Evolutionary conservation across 2,888 invertebrate species (phyloP), one percentile per base, ranked within the genome.

Genomic region (Colostygia pectinataria): DNA sequence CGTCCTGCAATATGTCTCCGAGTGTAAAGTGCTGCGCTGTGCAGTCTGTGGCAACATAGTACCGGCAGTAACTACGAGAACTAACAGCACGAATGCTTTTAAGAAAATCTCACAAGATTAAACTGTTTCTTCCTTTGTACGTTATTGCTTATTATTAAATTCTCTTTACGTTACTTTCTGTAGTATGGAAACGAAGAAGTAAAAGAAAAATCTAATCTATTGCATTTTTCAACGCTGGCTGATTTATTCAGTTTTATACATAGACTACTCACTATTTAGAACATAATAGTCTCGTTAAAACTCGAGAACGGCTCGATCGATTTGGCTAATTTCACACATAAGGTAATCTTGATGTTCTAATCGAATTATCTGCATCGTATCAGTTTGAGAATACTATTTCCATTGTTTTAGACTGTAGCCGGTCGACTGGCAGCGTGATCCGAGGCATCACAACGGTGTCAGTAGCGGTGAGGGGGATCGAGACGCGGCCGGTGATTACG

Each of bases 391-490:
- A 1, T 6, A 4, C 4, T 5, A 4, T 20, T 6, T 39, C 7
- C 18, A 13, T 71, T 70, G 60, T 68, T 68, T 1, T 72, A 89
- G 88, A 88, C 9, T 84, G 83, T 60, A 80, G 75, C 40, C 73
- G 79, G 43, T 77, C 81, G 24, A 77, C 87, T 0, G 70, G 72
- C 24, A 69, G 77, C 1, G 61, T 77, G 47, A 60, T 80, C 52
- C 71, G 76, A 40, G 80, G 85, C 20, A 77, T 88, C 55, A 76
- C 89, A 31, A 83, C 82, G 6, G 87, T 89, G 40, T 87, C 89
- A 2, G 82, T 89, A 45, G 88, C 89, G 7, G 78, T 89, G 49
- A 79, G 86, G 0, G 89, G 89, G 10, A 72, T 89, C 42, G 86
- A 87, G 34, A 52, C 77, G 1, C 68, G 83, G 15, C 81, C 83